Conservation (phyloP, 2,888 invertebrate species). For the Emmelina monodactyla region DNA sequence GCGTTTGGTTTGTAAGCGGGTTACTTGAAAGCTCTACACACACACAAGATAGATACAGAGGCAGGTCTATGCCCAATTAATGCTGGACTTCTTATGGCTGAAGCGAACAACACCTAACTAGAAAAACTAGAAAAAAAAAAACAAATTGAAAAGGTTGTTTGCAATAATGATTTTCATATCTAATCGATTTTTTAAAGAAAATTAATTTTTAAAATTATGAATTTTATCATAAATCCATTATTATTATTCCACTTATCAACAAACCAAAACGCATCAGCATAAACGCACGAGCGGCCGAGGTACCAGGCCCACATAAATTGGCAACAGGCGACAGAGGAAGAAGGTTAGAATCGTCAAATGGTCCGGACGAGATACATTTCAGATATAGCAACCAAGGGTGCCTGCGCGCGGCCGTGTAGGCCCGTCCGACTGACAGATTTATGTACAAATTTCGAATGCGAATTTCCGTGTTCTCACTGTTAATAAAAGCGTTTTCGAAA, state of each 20-base stretch:
- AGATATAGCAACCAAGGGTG: constrained; percentile 4
- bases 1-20: not conserved
- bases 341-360: constrained; percentile 20
- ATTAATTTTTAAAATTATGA: too few relatives aligned
- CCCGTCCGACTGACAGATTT: constrained; percentile 1
- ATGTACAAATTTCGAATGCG: constrained; percentile 1
- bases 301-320: constrained; percentile 17
- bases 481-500: constrained; percentile 1
- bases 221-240: not conserved
- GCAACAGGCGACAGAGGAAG: constrained; percentile 15
- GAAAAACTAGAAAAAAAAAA: too few relatives aligned
- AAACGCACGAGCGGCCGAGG: constrained; percentile 2
- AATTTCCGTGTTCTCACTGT: constrained; percentile 1
- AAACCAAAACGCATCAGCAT: constrained; percentile 1
- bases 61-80: too few relatives aligned
- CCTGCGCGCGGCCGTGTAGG: not conserved
- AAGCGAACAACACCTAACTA: too few relatives aligned
- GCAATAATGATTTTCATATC: too few relatives aligned
- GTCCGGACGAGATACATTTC: constrained; percentile 21
- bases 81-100: too few relatives aligned
- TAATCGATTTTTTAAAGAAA: too few relatives aligned
- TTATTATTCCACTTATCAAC: too few relatives aligned
- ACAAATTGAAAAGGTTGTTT: too few relatives aligned
- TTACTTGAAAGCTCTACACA: too few relatives aligned
- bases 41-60: not conserved